These are phyloP conservation scores for Phalacrocorax aristotelis DNA, from an alignment of 2,113 vertebrate species.

Conservation along the genomic window DNA sequence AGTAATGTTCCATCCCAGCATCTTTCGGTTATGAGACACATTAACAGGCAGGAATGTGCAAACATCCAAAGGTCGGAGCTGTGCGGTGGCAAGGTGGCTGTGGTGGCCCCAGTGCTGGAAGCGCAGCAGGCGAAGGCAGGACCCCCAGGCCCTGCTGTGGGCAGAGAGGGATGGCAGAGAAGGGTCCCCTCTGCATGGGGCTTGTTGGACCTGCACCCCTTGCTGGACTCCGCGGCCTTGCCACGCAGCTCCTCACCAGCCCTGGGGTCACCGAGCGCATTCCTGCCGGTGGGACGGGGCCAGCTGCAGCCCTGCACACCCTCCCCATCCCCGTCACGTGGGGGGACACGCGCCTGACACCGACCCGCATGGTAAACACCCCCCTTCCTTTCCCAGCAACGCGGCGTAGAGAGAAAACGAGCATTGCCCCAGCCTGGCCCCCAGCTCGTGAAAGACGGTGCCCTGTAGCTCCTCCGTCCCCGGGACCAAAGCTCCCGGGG, in stretches of 20 bases:
- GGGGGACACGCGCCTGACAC: neutral
- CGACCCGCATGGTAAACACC: neutral
- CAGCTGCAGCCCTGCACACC: neutral
- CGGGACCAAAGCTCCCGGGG: fast-evolving
- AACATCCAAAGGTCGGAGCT: slow-evolving; percentile 63
- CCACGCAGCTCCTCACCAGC: neutral
- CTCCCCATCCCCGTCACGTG: neutral
- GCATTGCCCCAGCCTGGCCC: neutral
- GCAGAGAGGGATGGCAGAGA: neutral
- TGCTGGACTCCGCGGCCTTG: fast-evolving
- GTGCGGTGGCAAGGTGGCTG: neutral
- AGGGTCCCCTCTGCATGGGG: neutral
- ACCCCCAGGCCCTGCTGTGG: fast-evolving
- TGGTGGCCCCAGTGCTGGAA: neutral
- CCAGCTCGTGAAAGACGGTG: neutral
- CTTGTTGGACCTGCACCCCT: neutral
- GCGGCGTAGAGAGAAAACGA: neutral
- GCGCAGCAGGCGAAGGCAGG: neutral
- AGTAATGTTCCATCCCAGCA: slow-evolving; percentile 52
- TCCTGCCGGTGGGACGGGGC: fast-evolving
- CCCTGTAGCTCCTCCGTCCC: neutral
- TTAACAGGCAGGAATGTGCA: slow-evolving; percentile 84
- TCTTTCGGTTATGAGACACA: slow-evolving; percentile 73
- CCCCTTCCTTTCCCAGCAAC: slow-evolving; percentile 19
- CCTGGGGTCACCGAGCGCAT: neutral